These are phyloP conservation scores for Lepilemur septentrionalis DNA, from an alignment of 2,797 vertebrate species.

Conservation along the genomic window DNA sequence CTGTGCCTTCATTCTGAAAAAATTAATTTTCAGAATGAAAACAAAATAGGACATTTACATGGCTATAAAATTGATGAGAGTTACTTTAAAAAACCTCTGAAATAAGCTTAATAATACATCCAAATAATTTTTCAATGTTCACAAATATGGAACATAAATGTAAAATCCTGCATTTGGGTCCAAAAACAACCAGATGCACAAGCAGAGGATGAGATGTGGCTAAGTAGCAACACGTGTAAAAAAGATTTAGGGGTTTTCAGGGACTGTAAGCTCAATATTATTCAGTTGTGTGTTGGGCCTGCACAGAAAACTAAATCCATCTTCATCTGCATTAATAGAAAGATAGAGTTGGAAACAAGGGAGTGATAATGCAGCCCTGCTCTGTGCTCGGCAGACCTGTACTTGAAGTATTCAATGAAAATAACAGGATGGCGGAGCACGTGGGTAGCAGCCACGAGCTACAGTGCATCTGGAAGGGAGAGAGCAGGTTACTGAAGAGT, in stretches of 20 bases:
- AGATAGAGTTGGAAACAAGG: constrained; percentile 34
- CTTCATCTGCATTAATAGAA: constrained; percentile 55
- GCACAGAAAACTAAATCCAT: constrained; percentile 44
- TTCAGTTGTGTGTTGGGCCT: constrained; percentile 46
- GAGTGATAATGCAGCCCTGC: not conserved
- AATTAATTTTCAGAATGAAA: constrained; percentile 56
- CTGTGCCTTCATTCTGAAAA: constrained; percentile 42
- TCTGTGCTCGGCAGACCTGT: constrained; percentile 17
- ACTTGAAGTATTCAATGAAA: constrained; percentile 51
- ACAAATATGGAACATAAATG: constrained; percentile 12
- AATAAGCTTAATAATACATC: constrained; percentile 46
- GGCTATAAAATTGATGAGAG: constrained; percentile 47
- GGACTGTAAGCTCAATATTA: not conserved
- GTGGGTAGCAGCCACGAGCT: constrained; percentile 15
- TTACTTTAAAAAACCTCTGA: constrained; percentile 48
- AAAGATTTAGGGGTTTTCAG: constrained; percentile 51
- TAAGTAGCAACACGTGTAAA: not conserved
- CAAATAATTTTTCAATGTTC: constrained; percentile 34
- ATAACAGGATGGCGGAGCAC: not conserved
- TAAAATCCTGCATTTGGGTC: constrained; percentile 16
- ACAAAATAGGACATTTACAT: constrained; percentile 51
- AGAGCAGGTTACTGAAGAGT: not conserved
- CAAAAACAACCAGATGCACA: constrained; percentile 6
- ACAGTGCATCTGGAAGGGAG: not conserved
- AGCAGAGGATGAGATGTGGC: constrained; percentile 40